Conservation (phyloP, 2,888 invertebrate species). For the Philaethria dido region DNA sequence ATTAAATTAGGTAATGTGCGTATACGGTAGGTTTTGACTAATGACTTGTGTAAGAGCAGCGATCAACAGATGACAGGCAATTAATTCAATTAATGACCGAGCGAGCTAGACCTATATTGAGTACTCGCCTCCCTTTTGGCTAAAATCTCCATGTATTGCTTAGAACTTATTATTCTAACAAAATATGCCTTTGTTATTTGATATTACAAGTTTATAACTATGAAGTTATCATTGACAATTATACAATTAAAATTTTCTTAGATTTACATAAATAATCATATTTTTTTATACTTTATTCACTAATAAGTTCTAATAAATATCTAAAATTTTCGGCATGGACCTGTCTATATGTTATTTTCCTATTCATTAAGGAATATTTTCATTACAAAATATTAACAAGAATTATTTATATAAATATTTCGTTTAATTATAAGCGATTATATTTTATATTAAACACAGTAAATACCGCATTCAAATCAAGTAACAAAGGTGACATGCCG, state of each 20-base stretch:
- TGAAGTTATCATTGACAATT: too few species aligned
- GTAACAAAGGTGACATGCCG: slow-evolving; percentile 11
- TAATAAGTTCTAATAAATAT: too few species aligned
- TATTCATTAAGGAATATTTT: too few species aligned
- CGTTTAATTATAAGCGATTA: background rate
- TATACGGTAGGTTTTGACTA: slow-evolving; percentile 66
- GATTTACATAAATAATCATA: too few species aligned
- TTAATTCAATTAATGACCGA: slow-evolving; percentile 73
- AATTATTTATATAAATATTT: background rate
- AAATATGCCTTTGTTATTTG: background rate
- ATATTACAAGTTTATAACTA: background rate
- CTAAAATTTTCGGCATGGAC: too few species aligned
- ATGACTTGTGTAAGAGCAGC: slow-evolving; percentile 66
- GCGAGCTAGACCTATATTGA: slow-evolving; percentile 44
- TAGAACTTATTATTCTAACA: background rate
- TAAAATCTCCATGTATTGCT: background rate
- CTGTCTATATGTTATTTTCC: too few species aligned
- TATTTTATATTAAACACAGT: slow-evolving; percentile 5
- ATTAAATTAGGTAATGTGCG: slow-evolving; percentile 52
- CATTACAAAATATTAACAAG: too few species aligned
- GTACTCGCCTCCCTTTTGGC: slow-evolving; percentile 35
- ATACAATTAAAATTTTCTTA: too few species aligned
- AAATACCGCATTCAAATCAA: slow-evolving; percentile 12
- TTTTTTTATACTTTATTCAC: too few species aligned
- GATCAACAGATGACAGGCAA: slow-evolving; percentile 78